Evolutionary conservation across 2,113 vertebrate species (phyloP).

Genomic region (Bagarius yarrelli): DNA sequence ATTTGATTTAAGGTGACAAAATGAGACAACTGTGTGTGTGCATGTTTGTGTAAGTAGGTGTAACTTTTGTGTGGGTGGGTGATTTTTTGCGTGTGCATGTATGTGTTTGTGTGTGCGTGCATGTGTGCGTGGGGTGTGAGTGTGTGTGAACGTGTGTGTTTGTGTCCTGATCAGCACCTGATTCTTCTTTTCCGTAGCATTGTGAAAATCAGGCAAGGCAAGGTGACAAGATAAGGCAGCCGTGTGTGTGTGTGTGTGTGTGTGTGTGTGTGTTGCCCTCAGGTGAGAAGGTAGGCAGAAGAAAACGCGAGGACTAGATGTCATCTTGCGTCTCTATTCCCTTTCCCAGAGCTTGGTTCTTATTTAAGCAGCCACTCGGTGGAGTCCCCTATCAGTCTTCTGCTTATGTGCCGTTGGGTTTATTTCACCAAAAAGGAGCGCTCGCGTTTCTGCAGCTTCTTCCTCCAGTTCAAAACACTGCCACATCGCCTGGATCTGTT

Average conservation of each 20-base stretch:
- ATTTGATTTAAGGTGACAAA: neutral
- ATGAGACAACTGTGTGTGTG: neutral
- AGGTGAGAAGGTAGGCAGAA: conserved; percentile 39
- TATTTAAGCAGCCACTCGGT: conserved; percentile 68
- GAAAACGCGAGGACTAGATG: conserved; percentile 23
- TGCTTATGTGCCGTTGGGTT: conserved; percentile 27
- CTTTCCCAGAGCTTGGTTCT: conserved; percentile 73
- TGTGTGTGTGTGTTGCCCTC: conserved; percentile 27
- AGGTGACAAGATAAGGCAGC: too few relatives aligned
- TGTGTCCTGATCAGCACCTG: conserved; percentile 13
- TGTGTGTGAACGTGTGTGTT: conserved; percentile 4
- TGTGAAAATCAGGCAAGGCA: conserved; percentile 37
- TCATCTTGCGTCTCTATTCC: conserved; percentile 67
- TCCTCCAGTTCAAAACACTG: conserved; percentile 58
- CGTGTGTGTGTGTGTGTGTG: neutral
- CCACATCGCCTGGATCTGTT: conserved; percentile 3
- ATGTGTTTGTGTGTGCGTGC: neutral
- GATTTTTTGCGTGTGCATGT: neutral
- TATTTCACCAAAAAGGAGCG: conserved; percentile 40
- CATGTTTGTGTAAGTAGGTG: neutral
- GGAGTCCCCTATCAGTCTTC: conserved; percentile 33
- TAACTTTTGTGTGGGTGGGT: neutral
- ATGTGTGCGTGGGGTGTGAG: neutral
- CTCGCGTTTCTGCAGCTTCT: conserved; percentile 60
- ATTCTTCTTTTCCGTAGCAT: neutral